phyloP scores from a whole-genome alignment of 2,113 vertebrate genomes.

The Sula dactylatra region DNA sequence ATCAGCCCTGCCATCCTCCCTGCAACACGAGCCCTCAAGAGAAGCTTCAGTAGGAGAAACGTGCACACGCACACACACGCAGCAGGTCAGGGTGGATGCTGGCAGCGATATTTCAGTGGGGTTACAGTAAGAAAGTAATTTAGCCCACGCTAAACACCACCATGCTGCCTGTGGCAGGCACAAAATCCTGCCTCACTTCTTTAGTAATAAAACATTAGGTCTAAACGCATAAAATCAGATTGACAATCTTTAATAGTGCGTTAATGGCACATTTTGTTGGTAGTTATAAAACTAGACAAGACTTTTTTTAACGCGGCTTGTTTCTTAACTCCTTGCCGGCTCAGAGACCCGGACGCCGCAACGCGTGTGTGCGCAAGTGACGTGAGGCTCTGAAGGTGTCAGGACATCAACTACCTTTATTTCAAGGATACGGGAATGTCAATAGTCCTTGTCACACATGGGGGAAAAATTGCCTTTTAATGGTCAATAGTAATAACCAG shows the following conservation, averaged over 20 bases:
- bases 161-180: rapidly evolving
- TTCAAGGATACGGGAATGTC: background rate
- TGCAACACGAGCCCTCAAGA: background rate
- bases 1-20: background rate
- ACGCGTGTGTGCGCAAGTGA: rapidly evolving
- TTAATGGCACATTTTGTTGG: rapidly evolving
- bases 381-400: background rate
- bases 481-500: constrained; percentile 34
- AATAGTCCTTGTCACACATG: background rate
- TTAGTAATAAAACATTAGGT: background rate
- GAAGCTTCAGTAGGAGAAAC: background rate
- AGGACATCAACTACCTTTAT: background rate
- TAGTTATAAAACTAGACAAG: background rate
- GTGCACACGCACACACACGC: rapidly evolving
- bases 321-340: rapidly evolving
- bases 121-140: rapidly evolving
- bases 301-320: background rate
- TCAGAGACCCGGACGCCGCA: background rate
- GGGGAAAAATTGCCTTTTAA: background rate
- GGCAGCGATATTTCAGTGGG: background rate
- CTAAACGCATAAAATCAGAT: rapidly evolving
- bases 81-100: background rate
- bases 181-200: background rate
- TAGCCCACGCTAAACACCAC: no score
- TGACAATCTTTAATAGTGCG: background rate